Evolutionary conservation across 2,888 invertebrate genomes (phyloP), one percentile per base, ranked within the genome.

Genomic region (Thymelicus acteon): DNA sequence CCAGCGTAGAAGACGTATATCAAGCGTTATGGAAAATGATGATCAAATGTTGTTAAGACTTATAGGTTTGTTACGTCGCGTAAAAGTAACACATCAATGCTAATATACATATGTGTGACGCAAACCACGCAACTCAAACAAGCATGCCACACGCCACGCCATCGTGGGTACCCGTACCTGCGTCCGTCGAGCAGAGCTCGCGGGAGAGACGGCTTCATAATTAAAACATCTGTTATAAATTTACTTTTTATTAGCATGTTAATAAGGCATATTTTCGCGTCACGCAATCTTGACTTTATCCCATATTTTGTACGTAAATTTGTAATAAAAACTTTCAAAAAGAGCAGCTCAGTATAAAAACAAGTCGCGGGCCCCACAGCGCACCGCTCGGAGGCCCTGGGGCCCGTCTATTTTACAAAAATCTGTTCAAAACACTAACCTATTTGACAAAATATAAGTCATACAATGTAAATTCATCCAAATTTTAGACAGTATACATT

Each of bases 51-150:
- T 24, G 24, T 5, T 31, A 31, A 3, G 31, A 5, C 31, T 31
- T 0, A 49, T 24, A 54, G 54, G 24, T 54, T 54, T 54, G 54
- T 54, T 54, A 54, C 54, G 54, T 54, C 19, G 12, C 7, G 15
- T 19, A 72, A 67, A 75, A 67, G 67, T 69, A 73, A 72, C 15
- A 57, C 69, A 47, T 67, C 60, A 76, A 77, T 78, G 82, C 86
- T 88, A 89, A 88, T 80, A 86, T 88, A 88, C 83, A 87, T 86
- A 89, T 89, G 89, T 91, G 90, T 90, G 88, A 84, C 81, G 78
- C 19, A 79, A 13, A 47, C 19, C 47, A 24, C 10, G 19, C 48
- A 49, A 63, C 60, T 13, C 44, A 12, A 65, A 71, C 57, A 64
- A 72, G 48, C 37, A 39, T 40, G 57, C 57, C 62, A 73, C 72